Evolutionary conservation across 2,888 invertebrate species (phyloP), one percentile per base, ranked within the genome.

Genomic region (Trissolcus japonicus): DNA sequence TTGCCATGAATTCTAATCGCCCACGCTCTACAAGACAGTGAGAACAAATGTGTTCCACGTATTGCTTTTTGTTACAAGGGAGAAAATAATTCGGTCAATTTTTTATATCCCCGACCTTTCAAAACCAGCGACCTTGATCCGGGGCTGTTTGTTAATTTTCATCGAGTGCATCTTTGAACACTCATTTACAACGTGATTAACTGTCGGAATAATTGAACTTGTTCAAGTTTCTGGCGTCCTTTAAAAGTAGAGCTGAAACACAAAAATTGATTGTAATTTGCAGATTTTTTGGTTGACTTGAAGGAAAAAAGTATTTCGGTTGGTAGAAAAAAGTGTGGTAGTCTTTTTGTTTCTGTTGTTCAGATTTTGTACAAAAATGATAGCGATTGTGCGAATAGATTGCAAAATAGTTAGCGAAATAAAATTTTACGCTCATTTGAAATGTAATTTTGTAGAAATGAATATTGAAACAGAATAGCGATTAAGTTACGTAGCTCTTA

Each of bases 71-170:
- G 7, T 6, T 40, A 16, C 21, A 41, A n/a, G 11, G 16, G 19
- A 56, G 29, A 67, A 67, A 67, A 53, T 67, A 59, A 53, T 67
- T 41, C 59, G 13, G 59, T 67, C 43, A 59, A 67, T 59, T 67
- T 67, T 67, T 67, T 67, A 53, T 51, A 53, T 51, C 67, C 59
- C 59, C 59, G 59, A 67, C 67, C 67, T 67, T 67, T 53, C 9
- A 13, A 67, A 53, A 9, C 19, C n/a, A 6, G 17, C 35, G 59
- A 13, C 67, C 67, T 67, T 67, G 59, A 59, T 67, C 40, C 40
- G 13, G 51, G 19, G 17, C 57, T 6, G 57, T 25, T 16, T 50
- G 19, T 48, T 66, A 56, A 66, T 35, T 57, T 66, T 50, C 55
- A 17, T 66, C 13, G 43, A 17, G 60, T 35, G n/a, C n/a, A 29